Evolutionary conservation across 2,888 invertebrate species (phyloP).

Genomic region (Congeria kusceri): DNA sequence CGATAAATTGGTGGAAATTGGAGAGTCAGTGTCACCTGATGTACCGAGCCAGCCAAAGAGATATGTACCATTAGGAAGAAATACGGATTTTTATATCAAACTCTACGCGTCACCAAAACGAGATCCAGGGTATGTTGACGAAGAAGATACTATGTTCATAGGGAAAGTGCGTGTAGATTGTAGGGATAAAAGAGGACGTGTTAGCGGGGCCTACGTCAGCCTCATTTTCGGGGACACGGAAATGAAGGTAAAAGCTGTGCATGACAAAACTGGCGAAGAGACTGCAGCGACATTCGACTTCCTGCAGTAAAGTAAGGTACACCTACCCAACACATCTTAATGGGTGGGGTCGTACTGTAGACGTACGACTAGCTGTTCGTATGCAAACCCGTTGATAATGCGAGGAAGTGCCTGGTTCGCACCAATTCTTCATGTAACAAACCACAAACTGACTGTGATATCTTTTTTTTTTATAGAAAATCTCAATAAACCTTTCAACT

Average conservation of each 20-base stretch:
- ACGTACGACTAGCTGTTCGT: too few relatives aligned
- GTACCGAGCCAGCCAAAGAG: not conserved
- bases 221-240: slow-evolving; percentile 60
- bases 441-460: too few relatives aligned
- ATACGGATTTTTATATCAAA: slow-evolving; percentile 65
- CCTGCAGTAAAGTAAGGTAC: too few relatives aligned
- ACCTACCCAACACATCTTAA: too few relatives aligned
- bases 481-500: too few relatives aligned
- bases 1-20: slow-evolving; percentile 37
- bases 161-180: slow-evolving; percentile 63
- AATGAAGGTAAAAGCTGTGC: slow-evolving; percentile 41
- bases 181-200: slow-evolving; percentile 25
- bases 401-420: too few relatives aligned
- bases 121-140: slow-evolving; percentile 66
- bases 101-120: slow-evolving; percentile 61
- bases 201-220: slow-evolving; percentile 23
- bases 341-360: too few relatives aligned
- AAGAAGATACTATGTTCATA: slow-evolving; percentile 60
- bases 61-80: slow-evolving; percentile 18
- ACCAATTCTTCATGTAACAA: too few relatives aligned
- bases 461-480: too few relatives aligned
- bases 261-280: slow-evolving; percentile 26
- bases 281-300: slow-evolving; percentile 45
- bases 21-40: slow-evolving; percentile 23
- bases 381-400: too few relatives aligned